Percentiles rank a stretch among this genome's conserved stretches.
phyloP scores from a whole-genome alignment of 1,140 invertebrate species.

The Hyles vespertilio region DNA sequence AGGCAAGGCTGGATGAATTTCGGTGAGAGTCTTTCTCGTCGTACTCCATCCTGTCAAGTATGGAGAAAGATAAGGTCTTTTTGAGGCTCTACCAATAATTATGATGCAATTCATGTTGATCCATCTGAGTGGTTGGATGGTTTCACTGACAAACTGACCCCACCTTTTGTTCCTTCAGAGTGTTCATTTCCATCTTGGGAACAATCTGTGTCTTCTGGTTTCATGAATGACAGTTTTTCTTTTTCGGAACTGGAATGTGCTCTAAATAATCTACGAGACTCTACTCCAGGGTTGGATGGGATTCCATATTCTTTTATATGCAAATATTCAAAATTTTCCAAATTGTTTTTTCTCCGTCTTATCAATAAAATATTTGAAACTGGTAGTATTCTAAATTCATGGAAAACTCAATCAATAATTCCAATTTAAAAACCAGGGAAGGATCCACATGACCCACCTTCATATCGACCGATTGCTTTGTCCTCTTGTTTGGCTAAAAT shows the following conservation, averaged over 20 bases:
- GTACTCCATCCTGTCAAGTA: too few species aligned
- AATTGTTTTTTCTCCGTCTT: constrained; percentile 15
- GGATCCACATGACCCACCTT: background rate
- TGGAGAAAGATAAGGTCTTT: too few species aligned
- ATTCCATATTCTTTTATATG: constrained; percentile 28
- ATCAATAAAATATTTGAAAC: constrained; percentile 12
- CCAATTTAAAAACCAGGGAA: constrained; percentile 13
- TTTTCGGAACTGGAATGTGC: constrained; percentile 16
- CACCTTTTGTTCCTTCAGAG: too few species aligned
- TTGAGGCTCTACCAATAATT: too few species aligned
- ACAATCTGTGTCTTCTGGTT: background rate
- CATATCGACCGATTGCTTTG: constrained; percentile 8
- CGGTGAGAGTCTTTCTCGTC: too few species aligned
- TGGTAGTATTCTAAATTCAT: constrained; percentile 2
- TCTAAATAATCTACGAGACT: constrained; percentile 18
- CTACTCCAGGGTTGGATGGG: constrained; percentile 22
- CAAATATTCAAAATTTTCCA: constrained; percentile 6
- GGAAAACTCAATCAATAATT: constrained; percentile 14
- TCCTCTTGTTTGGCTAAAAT: constrained; percentile 15
- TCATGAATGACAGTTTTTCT: constrained; percentile 15
- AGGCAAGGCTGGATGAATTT: too few species aligned
- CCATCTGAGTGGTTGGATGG: too few species aligned
- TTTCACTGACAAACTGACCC: too few species aligned
- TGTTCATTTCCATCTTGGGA: background rate
- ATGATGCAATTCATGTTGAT: too few species aligned